Conservation (phyloP, 92 coral and sea anemone genomes). For the Siderastrea radians region DNA sequence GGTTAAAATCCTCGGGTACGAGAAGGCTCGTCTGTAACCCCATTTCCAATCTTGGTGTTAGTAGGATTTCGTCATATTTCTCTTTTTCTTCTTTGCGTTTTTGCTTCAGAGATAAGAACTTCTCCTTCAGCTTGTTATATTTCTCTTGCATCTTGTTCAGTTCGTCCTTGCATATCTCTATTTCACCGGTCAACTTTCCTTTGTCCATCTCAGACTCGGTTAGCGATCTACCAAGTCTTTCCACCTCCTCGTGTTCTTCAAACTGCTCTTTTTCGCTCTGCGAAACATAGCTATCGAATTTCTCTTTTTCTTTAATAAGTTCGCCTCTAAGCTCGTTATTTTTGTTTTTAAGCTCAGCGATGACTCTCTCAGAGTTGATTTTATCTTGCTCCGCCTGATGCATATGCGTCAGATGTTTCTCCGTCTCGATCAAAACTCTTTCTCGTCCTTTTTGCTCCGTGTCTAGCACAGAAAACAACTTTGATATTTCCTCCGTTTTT, state of each 20-base stretch:
- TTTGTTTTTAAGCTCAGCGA: conserved; percentile 46
- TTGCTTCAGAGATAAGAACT: conserved; percentile 68
- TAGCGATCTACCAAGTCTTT: conserved; percentile 79
- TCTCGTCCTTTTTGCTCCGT: conserved; percentile 89
- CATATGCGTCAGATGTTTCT: conserved; percentile 81
- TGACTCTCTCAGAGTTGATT: conserved; percentile 58
- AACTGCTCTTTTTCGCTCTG: conserved; percentile 68
- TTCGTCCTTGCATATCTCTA: conserved; percentile 73
- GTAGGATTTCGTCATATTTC: conserved; percentile 77
- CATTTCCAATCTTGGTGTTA: conserved; percentile 87
- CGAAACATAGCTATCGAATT: conserved; percentile 52
- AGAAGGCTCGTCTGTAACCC: conserved; percentile 85
- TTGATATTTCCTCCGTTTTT: conserved; percentile 63
- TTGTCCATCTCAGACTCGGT: conserved; percentile 85
- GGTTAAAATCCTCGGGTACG: conserved; percentile 77
- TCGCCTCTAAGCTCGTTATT: conserved; percentile 51
- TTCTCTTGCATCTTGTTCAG: conserved; percentile 82
- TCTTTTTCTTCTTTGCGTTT: conserved; percentile 83
- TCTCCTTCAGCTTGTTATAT: conserved; percentile 83
- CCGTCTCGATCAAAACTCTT: conserved; percentile 88
- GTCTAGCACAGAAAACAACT: conserved; percentile 77
- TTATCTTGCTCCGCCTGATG: conserved; percentile 80
- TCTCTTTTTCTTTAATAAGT: conserved; percentile 71
- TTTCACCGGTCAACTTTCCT: conserved; percentile 76
- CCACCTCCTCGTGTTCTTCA: conserved; percentile 80